phyloP scores from a whole-genome alignment of 2,888 invertebrate species.

The Caenorhabditis afra region DNA sequence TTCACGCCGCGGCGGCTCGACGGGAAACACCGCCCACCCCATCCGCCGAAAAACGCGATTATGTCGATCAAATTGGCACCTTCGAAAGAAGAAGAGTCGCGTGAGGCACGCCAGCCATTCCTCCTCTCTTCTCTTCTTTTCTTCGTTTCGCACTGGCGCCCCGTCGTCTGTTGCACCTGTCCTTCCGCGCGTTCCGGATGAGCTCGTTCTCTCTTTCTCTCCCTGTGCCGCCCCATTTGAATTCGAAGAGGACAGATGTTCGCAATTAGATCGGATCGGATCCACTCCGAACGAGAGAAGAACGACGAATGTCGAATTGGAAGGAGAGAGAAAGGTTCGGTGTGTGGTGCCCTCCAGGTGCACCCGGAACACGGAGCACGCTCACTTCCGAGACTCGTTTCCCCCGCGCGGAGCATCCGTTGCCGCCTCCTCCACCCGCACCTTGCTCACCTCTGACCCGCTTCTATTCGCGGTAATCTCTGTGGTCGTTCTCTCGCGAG shows the following conservation, averaged over 20 bases:
- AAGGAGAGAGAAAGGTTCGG: no score
- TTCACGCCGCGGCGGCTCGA: neutral
- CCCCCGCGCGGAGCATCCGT: no score
- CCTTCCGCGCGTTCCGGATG: neutral
- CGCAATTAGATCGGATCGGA: no score
- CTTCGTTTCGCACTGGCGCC: neutral
- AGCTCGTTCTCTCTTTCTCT: no score
- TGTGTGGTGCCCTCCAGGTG: no score
- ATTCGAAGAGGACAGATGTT: no score
- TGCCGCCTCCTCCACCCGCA: no score
- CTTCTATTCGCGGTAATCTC: conserved; percentile 6
- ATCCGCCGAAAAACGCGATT: conserved; percentile 44
- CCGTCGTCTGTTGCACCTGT: neutral
- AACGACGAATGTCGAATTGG: no score
- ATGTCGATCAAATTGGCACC: conserved; percentile 55
- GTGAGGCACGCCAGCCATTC: conserved; percentile 34
- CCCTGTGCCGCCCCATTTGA: no score
- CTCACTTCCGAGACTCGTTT: no score
- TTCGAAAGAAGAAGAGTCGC: conserved; percentile 29
- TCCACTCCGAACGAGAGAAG: no score
- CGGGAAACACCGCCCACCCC: conserved; percentile 11
- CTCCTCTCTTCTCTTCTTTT: neutral
- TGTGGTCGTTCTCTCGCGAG: neutral
- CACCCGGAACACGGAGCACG: no score
- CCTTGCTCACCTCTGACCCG: conserved; percentile 11